Conservation (phyloP, 2,797 vertebrate species). For the Acomys russatus region DNA sequence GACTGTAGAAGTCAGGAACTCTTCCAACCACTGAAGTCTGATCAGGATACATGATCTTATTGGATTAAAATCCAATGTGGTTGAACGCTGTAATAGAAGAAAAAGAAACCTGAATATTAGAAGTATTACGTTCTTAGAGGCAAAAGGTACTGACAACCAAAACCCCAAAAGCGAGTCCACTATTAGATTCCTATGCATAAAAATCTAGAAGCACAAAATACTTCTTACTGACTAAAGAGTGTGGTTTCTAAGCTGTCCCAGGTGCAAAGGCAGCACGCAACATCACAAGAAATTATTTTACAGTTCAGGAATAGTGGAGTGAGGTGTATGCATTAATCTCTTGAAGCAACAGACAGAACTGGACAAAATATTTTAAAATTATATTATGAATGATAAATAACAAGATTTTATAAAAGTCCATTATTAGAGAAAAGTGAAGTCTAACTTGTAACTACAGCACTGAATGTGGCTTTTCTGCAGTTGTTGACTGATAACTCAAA, state of each 20-base stretch:
- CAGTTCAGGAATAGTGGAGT: background rate
- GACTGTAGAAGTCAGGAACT: background rate
- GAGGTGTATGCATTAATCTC: background rate
- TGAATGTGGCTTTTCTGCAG: background rate
- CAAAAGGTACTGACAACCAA: background rate
- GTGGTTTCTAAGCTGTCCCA: background rate
- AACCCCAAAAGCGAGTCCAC: background rate
- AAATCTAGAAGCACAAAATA: background rate
- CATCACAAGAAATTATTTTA: background rate
- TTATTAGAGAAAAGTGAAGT: background rate
- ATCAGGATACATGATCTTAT: background rate
- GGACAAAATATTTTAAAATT: background rate
- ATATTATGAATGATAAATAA: background rate
- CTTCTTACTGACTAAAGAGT: background rate
- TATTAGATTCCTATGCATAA: background rate
- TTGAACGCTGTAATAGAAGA: background rate
- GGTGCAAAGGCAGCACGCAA: background rate
- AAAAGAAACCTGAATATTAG: background rate
- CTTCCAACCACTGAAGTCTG: background rate
- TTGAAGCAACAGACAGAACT: background rate
- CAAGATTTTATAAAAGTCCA: background rate
- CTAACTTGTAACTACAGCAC: background rate
- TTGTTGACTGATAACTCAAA: background rate
- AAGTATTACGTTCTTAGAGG: background rate
- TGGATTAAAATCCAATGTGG: background rate